Conservation (phyloP, 2,113 vertebrate species). For the Nothobranchius kuhntae region DNA sequence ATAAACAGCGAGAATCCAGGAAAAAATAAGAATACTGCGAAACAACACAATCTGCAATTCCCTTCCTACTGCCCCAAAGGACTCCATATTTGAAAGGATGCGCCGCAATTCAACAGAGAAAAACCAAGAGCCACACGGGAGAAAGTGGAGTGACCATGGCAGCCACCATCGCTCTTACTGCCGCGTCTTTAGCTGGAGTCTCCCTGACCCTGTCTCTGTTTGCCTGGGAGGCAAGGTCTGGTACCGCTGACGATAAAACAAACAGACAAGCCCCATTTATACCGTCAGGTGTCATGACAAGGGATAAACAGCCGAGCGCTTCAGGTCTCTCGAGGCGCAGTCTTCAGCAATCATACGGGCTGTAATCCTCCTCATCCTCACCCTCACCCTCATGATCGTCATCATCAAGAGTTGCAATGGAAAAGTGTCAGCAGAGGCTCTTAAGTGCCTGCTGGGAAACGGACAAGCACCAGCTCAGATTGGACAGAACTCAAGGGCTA, state of each 20-base stretch:
- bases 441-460: constrained; percentile 58
- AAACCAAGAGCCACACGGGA: constrained; percentile 67
- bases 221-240: constrained; percentile 66
- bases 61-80: constrained; percentile 50
- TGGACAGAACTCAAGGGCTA: constrained; percentile 62
- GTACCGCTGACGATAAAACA: constrained; percentile 71
- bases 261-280: constrained; percentile 74
- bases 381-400: constrained; percentile 56
- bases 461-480: constrained; percentile 54
- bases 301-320: constrained; percentile 68
- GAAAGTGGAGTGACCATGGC: constrained; percentile 72
- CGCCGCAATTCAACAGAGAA: constrained; percentile 40
- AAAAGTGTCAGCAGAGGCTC: constrained; percentile 50
- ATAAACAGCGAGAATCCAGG: constrained; percentile 37
- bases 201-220: constrained; percentile 69
- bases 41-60: constrained; percentile 52
- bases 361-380: constrained; percentile 62
- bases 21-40: constrained; percentile 29
- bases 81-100: constrained; percentile 50
- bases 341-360: constrained; percentile 50
- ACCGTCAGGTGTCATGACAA: constrained; percentile 77
- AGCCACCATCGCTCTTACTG: constrained; percentile 72
- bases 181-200: constrained; percentile 64
- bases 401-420: constrained; percentile 53
- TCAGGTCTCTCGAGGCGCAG: constrained; percentile 44